Evolutionary conservation across 2,797 vertebrate species (phyloP).

Genomic region (Orientallactaga sibirica): DNA sequence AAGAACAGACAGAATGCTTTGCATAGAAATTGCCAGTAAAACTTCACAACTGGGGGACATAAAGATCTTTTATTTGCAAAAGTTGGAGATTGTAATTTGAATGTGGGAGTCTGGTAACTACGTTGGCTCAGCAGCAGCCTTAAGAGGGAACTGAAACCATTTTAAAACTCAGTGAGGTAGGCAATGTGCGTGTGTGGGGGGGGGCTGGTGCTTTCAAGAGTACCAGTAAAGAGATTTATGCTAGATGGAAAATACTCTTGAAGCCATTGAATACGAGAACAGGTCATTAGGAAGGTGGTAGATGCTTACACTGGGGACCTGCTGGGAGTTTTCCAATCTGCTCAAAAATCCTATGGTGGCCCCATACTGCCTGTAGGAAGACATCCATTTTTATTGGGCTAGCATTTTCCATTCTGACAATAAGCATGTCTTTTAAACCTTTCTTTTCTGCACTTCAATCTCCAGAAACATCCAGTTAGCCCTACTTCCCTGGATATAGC

Average conservation of each 20-base stretch:
- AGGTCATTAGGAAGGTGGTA: slow-evolving; percentile 36
- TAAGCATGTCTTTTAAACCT: background rate
- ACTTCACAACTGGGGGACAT: slow-evolving; percentile 75
- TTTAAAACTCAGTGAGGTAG: slow-evolving; percentile 71
- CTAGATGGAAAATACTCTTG: slow-evolving; percentile 13
- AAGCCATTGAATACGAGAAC: background rate
- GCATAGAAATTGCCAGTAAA: slow-evolving; percentile 68
- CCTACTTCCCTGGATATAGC: background rate
- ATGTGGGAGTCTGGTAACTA: slow-evolving; percentile 67
- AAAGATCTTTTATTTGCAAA: slow-evolving; percentile 76
- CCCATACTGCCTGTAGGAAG: background rate
- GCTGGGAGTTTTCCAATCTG: slow-evolving; percentile 30
- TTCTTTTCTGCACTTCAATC: background rate
- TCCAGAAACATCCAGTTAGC: background rate
- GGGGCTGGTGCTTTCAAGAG: slow-evolving; percentile 2
- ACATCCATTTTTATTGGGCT: background rate
- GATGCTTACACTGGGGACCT: background rate
- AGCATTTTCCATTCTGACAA: background rate
- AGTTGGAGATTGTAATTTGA: slow-evolving; percentile 68
- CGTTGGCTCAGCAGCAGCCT: slow-evolving; percentile 50
- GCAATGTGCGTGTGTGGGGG: background rate
- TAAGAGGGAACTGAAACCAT: slow-evolving; percentile 50
- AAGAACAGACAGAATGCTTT: background rate
- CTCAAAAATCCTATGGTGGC: background rate
- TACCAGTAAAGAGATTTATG: slow-evolving; percentile 54